Base-by-base conservation (phyloP, 2,113 vertebrate genomes). In the Rhinolophus ferrumequinum region DNA sequence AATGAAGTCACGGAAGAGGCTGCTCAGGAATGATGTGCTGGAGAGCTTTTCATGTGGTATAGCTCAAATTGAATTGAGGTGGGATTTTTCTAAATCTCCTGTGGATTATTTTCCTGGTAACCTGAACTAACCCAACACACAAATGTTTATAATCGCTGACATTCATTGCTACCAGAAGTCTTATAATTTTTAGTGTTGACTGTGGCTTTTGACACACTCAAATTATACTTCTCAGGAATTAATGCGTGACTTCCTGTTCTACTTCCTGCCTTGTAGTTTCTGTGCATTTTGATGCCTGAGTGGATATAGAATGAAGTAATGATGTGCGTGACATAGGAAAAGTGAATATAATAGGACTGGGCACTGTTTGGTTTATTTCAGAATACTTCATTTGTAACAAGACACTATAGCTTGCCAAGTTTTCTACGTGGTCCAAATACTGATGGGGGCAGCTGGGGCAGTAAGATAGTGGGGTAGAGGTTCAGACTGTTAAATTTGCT, bases 391-490 rank as follows among this genome's bases (percentile, higher is more conserved):
- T 60, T 5, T 28, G 3, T 54, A 88, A 47, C 12, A 93, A 21
- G 12, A 30, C 22, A 3, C 28, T 6, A 28, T 6, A n/a, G 33
- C 0, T 8, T 66, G 24, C n/a, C 21, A 73, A 10, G 47, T 26
- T 84, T 60, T 70, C 35, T 41, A 16, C 3, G 14, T 47, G 24
- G 18, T 62, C 35, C 12, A 60, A 11, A n/a, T 28, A 8, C 19
- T 44, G 73, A 56, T 6, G 4, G 10, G 26, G 26, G 0, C 0
- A 1, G 15, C 2, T n/a, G 16, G 13, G 41, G 28, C 28, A 8
- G 30, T 6, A 33, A 79, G 24, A 28, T 22, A 13, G 2, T 28
- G 11, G 12, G 28, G 3, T 8, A 35, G 15, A n/a, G 19, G 1
- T 54, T 72, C 26, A 38, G 9, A 52, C 26, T 76, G 10, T 33